Percentiles rank a stretch among this genome's conserved stretches.
These are phyloP conservation scores for Molanna angustata DNA, from an alignment of 2,888 invertebrate genomes.

Conservation along the genomic window DNA sequence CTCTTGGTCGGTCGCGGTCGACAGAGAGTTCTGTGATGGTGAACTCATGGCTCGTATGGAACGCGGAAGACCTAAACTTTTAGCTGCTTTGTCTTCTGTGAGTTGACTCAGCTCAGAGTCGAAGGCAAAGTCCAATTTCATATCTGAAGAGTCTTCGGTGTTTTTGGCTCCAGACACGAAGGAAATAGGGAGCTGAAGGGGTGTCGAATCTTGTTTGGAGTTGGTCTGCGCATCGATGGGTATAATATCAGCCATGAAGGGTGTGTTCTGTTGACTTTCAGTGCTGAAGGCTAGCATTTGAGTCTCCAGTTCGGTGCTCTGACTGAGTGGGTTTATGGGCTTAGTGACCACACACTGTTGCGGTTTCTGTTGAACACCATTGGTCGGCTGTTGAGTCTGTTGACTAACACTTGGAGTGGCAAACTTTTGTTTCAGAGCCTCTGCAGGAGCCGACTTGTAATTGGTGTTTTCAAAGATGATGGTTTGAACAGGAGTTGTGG, in stretches of 20 bases:
- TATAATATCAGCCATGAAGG: constrained; percentile 51
- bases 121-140: constrained; percentile 90
- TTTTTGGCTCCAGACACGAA: constrained; percentile 58
- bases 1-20: constrained; percentile 76
- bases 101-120: constrained; percentile 77
- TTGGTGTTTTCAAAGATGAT: constrained; percentile 92
- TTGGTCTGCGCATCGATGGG: constrained; percentile 44
- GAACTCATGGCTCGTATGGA: constrained; percentile 58
- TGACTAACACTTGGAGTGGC: constrained; percentile 46
- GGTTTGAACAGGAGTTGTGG: constrained; percentile 79
- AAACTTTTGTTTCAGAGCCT: constrained; percentile 64
- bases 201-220: constrained; percentile 46
- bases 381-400: constrained; percentile 43
- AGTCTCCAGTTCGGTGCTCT: constrained; percentile 51
- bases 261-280: constrained; percentile 46
- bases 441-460: constrained; percentile 72
- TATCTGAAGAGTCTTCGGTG: constrained; percentile 76
- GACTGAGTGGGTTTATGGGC: constrained; percentile 14
- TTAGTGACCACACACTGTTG: constrained; percentile 36
- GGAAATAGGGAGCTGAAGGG: constrained; percentile 63
- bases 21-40: constrained; percentile 69
- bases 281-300: constrained; percentile 46
- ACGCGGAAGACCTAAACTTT: constrained; percentile 53
- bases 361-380: constrained; percentile 16
- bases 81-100: constrained; percentile 66